Evolutionary conservation across 1,140 invertebrate genomes (phyloP), one percentile per base, ranked within the genome.

Genomic region (Choristoneura fumiferana): DNA sequence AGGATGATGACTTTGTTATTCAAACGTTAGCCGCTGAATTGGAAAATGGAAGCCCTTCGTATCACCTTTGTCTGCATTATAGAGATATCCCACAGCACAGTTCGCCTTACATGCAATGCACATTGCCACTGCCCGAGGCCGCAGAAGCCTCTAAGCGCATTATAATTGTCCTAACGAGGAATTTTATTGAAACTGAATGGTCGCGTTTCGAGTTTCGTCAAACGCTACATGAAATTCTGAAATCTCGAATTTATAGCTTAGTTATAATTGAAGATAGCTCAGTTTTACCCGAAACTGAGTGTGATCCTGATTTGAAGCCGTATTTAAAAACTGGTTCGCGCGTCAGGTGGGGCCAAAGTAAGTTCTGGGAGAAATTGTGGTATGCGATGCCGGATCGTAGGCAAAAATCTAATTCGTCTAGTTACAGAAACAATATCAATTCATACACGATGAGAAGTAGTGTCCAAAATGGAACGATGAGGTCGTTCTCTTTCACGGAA

Each of bases 291-390:
- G 95, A 97, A 71, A 93, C 95, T 5, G 94, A 96, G 73, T 91
- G 95, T 22, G 97, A 98, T 77, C 94, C 95, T 1, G 97, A 98
- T 78, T 90, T 98, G 29, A 91, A 95, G 71, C 93, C 96, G 0
- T 98, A 97, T 79, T 90, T 98, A 18, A 96, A 97, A 79, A 96
- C 95, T 2, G 93, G 93, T 73, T 93, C 94, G 9, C 92, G 95
- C 57, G 90, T 98, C 39, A 92, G 94, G 65, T 97, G 96, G 95
- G 95, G 95, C 62, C 96, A 98, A 78, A 96, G 95, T 67, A 92
- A 95, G 76, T 98, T 98, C 89, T 98, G 96, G 96, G 95, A 97
- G 77, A 95, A 96, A 76, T 89, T 98, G 45, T 92, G 94, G 53
- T 98, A 96, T 87, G 95, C 95, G 55, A 94, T 98, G 92, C 97